Conservation (phyloP, 2,888 invertebrate genomes). For the Polia nebulosa region DNA sequence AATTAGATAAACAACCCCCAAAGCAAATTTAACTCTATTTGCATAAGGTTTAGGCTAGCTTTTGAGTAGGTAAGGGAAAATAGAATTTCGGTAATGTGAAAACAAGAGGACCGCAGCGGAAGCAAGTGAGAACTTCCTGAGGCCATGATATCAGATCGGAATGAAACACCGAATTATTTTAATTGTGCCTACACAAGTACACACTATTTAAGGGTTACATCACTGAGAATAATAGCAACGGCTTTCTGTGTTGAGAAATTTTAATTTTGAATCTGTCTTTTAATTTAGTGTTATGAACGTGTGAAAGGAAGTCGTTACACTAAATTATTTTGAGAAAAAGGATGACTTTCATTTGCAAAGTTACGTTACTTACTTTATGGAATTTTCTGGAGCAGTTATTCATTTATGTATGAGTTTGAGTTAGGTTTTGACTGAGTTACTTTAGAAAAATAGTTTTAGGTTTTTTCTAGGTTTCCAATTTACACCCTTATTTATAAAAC, state of each 20-base stretch:
- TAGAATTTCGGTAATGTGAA: conserved; percentile 68
- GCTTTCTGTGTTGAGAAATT: conserved; percentile 39
- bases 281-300: conserved; percentile 34
- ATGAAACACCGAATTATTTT: conserved; percentile 69
- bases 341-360: conserved; percentile 28
- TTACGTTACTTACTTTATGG: background rate
- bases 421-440: background rate
- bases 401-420: background rate
- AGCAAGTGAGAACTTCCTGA: conserved; percentile 70
- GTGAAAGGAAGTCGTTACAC: conserved; percentile 18
- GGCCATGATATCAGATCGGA: conserved; percentile 63
- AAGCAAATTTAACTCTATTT: background rate
- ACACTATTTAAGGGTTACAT: conserved; percentile 46
- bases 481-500: no score
- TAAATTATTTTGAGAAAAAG: conserved; percentile 36
- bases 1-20: conserved; percentile 44
- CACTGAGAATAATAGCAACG: conserved; percentile 39
- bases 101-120: conserved; percentile 70
- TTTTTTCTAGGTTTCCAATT: background rate
- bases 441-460: background rate
- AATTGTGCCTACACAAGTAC: conserved; percentile 57
- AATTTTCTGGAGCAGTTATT: conserved; percentile 1
- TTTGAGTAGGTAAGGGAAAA: conserved; percentile 24
- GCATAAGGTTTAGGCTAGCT: background rate
- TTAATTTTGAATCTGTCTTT: conserved; percentile 37